phyloP scores from a whole-genome alignment of 2,113 vertebrate genomes.

The Micronycteris hirsuta region DNA sequence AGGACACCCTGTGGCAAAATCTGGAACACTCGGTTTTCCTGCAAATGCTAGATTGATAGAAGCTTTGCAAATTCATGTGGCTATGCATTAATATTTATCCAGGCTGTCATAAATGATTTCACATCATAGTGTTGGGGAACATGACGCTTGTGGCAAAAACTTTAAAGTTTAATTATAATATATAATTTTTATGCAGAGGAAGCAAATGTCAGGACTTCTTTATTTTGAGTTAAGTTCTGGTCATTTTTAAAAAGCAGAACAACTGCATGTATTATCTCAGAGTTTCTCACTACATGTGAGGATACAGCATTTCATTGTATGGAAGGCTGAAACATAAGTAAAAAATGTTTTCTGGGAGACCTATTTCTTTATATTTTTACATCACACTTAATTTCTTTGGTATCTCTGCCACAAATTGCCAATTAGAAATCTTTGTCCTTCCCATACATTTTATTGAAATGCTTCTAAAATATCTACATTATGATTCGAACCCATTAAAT shows the following conservation, averaged over 20 bases:
- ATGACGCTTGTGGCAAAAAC: slow-evolving; percentile 97
- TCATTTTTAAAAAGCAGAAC: slow-evolving; percentile 86
- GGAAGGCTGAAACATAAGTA: slow-evolving; percentile 64
- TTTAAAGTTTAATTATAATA: slow-evolving; percentile 98
- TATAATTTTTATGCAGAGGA: slow-evolving; percentile 98
- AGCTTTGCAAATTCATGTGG: slow-evolving; percentile 93
- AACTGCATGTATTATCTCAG: slow-evolving; percentile 76
- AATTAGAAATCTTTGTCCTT: background rate
- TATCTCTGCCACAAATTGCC: slow-evolving; percentile 46
- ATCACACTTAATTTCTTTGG: slow-evolving; percentile 50
- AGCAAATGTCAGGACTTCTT: slow-evolving; percentile 95
- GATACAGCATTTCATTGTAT: slow-evolving; percentile 58
- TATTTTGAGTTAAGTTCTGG: slow-evolving; percentile 94
- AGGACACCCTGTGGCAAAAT: slow-evolving; percentile 94
- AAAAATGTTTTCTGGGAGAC: slow-evolving; percentile 65
- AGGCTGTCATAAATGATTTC: slow-evolving; percentile 99
- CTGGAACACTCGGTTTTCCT: slow-evolving; percentile 87
- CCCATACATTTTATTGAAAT: background rate
- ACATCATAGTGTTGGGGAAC: slow-evolving; percentile 91
- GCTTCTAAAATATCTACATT: background rate
- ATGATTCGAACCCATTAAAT: background rate
- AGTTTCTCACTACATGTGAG: slow-evolving; percentile 69
- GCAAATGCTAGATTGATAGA: slow-evolving; percentile 91
- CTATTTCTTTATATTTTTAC: slow-evolving; percentile 51
- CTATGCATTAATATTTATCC: slow-evolving; percentile 99